phyloP scores from a whole-genome alignment of 2,113 vertebrate species.

The Saguinus imperator region DNA sequence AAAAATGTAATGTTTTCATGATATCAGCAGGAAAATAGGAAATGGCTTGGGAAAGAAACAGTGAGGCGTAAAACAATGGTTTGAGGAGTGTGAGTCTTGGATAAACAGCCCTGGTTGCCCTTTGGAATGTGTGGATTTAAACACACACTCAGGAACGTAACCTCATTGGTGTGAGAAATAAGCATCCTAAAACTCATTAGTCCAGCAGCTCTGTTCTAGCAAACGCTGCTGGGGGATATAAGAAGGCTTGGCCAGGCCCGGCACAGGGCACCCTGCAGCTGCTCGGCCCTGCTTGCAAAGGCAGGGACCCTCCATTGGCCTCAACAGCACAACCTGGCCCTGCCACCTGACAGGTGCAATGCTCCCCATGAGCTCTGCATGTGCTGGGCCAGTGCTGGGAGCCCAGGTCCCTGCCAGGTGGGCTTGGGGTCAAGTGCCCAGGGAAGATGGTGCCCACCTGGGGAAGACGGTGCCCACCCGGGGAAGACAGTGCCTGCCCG shows the following conservation, averaged over 20 bases:
- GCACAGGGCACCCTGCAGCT: background rate
- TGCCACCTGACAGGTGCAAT: fast-evolving
- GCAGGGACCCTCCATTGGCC: background rate
- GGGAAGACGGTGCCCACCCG: too few relatives aligned
- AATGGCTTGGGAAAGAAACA: conserved; percentile 15
- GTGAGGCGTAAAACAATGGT: background rate
- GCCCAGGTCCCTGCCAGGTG: background rate
- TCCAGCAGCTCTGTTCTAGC: background rate
- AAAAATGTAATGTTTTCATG: background rate
- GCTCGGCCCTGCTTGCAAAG: fast-evolving
- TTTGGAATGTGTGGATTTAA: background rate
- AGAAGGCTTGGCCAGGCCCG: fast-evolving
- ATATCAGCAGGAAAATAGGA: conserved; percentile 50
- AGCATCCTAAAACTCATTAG: background rate
- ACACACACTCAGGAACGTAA: background rate
- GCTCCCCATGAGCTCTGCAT: background rate
- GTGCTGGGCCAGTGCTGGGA: fast-evolving
- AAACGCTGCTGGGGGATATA: fast-evolving
- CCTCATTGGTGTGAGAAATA: background rate
- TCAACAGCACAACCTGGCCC: background rate
- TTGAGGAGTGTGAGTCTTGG: background rate
- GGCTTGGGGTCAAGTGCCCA: fast-evolving
- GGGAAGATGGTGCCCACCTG: fast-evolving
- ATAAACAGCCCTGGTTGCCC: background rate
- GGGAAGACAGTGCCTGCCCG: too few relatives aligned